Base-by-base conservation (phyloP, 2,797 vertebrate genomes). In the Babyrousa celebensis region DNA sequence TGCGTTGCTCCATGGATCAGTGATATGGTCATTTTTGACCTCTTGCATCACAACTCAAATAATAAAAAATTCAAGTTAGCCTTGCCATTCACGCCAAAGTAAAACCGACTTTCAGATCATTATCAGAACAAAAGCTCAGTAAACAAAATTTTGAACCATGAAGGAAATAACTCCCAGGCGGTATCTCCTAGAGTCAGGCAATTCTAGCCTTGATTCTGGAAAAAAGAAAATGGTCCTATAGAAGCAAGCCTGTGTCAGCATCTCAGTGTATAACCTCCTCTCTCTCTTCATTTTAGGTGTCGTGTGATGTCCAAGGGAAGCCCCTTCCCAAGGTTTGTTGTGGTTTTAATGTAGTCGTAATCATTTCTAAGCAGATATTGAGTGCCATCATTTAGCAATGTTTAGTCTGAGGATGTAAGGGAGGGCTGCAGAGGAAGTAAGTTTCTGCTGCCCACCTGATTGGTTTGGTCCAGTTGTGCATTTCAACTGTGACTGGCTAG, bases 71-170 rank as follows among this genome's bases (percentile, higher is more conserved):
- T 86, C 67, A 96, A 91, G 89, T 93, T 85, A 94, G 75, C 93
- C 48, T 96, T 89, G 43, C 74, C 29, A 40, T 96, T 97, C 75
- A 70, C 78, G 65, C 90, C 84, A 65, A 89, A 96, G 79, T 65
- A 95, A 97, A 97, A 93, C 83, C 85, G 91, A 94, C 91, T 91
- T 96, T 97, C 85, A 96, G 89, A 96, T 97, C 63, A 93, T 96
- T 95, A 96, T 97, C 96, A 93, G 94, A 94, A 86, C 67, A 90
- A 96, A 97, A 80, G n/a, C 86, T 89, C 79, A 90, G 48, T 92
- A 94, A 96, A 97, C 91, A 96, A 96, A 96, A 84, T 93, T 94
- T 75, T 97, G 97, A 97, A 97, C 95, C 96, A 62, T 96, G 96
- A 97, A 97, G 87, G 62, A 96, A 92, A 67, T 67, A 94, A 94